Evolutionary conservation across 2,797 vertebrate species (phyloP), one percentile per base, ranked within the genome.

Genomic region (Fistularia tabacaria): DNA sequence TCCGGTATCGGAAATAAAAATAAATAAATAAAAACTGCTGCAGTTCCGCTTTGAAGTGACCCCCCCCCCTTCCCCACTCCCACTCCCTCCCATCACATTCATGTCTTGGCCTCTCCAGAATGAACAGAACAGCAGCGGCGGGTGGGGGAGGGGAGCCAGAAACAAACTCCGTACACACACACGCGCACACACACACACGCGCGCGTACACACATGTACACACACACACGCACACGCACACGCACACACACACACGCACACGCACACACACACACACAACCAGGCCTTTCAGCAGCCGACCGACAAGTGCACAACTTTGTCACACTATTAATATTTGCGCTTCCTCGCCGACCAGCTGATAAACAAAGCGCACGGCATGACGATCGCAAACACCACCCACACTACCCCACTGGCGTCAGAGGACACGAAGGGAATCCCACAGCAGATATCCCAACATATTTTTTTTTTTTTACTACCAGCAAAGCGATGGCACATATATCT

Each of bases 251-350:
- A 50, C 38, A 60, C 41, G 69, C 59, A 71, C 65, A 74, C 57
- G 71, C 51, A 14, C 61, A 57, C 51, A 70, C 55, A 62, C 63
- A 65, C 41, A 50, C 38, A 60, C 41, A 71, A 51, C 54, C 81
- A 86, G 91, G 90, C 89, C 91, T 88, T 80, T 84, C 85, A 82
- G 83, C 77, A 83, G 83, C 85, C 77, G 51, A 87, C 83, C 79
- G 84, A 91, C 87, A 89, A 87, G 89, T 87, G 86, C 88, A 85
- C 90, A 93, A 92, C 90, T 92, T 92, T 91, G 86, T 81, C 86
- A 78, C 85, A 87, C 81, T 86, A 77, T 83, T 83, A 70, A 79
- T 76, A 66, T 71, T 64, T 6, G 70, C 7, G 49, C 66, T n/a
- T 43, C 65, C 49, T 45, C 62, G 49, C 61, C 66, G 11, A 53